Conservation (phyloP, 1,140 invertebrate species). For the Zaprionus kolodkinae region DNA sequence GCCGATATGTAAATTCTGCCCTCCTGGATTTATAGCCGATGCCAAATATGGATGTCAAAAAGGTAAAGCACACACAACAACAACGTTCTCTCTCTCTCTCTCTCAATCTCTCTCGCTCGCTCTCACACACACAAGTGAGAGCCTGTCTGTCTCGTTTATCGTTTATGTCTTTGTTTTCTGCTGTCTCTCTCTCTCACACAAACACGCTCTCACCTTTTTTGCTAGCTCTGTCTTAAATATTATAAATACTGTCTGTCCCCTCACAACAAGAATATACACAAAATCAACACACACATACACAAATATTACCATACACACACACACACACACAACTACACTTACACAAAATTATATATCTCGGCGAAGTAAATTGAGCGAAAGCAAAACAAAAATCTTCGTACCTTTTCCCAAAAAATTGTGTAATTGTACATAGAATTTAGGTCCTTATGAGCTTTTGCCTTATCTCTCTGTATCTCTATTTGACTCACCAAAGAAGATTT, state of each 20-base stretch:
- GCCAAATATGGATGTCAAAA: slow-evolving; percentile 96
- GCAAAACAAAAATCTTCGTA: slow-evolving; percentile 37
- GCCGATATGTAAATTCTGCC: slow-evolving; percentile 97
- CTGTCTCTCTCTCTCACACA: slow-evolving; percentile 63
- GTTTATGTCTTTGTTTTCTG: slow-evolving; percentile 69
- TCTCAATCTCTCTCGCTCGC: slow-evolving; percentile 63
- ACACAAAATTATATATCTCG: slow-evolving; percentile 27
- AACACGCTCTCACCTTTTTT: slow-evolving; percentile 68
- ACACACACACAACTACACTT: slow-evolving; percentile 21
- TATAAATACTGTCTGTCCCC: slow-evolving; percentile 61
- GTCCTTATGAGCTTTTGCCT: slow-evolving; percentile 48
- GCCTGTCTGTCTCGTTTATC: slow-evolving; percentile 61
- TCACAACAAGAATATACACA: slow-evolving; percentile 36
- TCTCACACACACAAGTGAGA: slow-evolving; percentile 70
- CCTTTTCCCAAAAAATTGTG: slow-evolving; percentile 52
- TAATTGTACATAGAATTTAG: slow-evolving; percentile 70
- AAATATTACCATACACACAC: slow-evolving; percentile 27
- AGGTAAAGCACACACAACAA: slow-evolving; percentile 88
- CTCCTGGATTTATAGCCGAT: slow-evolving; percentile 94
- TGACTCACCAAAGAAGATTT: slow-evolving; percentile 21
- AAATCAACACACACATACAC: slow-evolving; percentile 28
- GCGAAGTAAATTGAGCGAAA: slow-evolving; percentile 54
- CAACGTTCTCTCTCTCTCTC: slow-evolving; percentile 68
- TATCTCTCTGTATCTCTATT: slow-evolving; percentile 7
- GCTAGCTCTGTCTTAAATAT: slow-evolving; percentile 64